A percentile compares a stretch with the other conserved stretches of the same genome.
Conservation (phyloP, 2,888 invertebrate species). For the Eumacrocentrus americanus region DNA sequence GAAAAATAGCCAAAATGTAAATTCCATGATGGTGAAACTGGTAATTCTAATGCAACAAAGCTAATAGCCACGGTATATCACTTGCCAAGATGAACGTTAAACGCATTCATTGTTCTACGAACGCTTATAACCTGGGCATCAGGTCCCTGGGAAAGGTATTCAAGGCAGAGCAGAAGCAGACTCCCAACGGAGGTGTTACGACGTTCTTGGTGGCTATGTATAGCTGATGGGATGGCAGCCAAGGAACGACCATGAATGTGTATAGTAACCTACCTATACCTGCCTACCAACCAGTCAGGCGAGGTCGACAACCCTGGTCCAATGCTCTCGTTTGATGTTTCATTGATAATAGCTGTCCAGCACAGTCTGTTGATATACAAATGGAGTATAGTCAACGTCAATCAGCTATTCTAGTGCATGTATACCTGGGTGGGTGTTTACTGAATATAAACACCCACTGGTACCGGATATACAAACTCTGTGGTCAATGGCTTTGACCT, state of each 20-base stretch:
- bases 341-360: neutral
- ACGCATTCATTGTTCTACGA: constrained; percentile 32
- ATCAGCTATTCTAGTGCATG: neutral
- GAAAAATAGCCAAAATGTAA: neutral
- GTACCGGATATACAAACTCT: neutral
- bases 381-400: too few relatives aligned
- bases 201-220: neutral
- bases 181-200: constrained; percentile 10
- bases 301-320: neutral
- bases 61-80: neutral
- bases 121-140: constrained; percentile 10
- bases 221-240: neutral
- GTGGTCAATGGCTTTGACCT: too few relatives aligned
- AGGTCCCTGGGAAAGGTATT: neutral
- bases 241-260: neutral
- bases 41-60: neutral
- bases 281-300: too few relatives aligned
- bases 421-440: neutral
- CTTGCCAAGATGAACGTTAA: constrained; percentile 11
- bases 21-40: neutral
- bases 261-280: too few relatives aligned
- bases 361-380: neutral
- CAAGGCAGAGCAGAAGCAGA: neutral
- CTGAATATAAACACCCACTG: neutral
- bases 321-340: neutral